These are phyloP conservation scores for Microplitis manilae DNA, from an alignment of 2,888 invertebrate species.

Conservation along the genomic window DNA sequence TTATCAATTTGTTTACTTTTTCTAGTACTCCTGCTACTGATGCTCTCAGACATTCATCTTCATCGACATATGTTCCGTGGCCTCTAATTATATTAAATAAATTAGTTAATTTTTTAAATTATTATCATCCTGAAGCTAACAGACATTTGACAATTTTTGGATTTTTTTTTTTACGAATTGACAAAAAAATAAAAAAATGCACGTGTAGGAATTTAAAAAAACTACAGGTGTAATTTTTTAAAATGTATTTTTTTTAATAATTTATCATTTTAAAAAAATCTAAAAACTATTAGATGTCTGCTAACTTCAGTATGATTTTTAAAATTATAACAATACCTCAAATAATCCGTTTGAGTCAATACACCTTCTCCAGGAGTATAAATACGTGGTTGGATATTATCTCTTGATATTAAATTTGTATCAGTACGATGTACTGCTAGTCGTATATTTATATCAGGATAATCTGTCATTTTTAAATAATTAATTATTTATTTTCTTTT, in stretches of 20 bases:
- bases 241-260: not conserved
- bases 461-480: constrained; percentile 49
- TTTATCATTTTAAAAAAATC: not conserved
- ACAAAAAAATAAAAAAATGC: not conserved
- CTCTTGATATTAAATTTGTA: constrained; percentile 68
- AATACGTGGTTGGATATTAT: constrained; percentile 77
- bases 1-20: constrained; percentile 94
- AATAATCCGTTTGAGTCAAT: constrained; percentile 85
- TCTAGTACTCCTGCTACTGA: constrained; percentile 96
- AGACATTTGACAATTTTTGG: no score
- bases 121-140: no score
- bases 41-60: constrained; percentile 86
- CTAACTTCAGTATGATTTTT: not conserved
- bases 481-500: not conserved
- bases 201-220: not conserved
- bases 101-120: no score
- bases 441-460: constrained; percentile 59
- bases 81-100: constrained; percentile 77
- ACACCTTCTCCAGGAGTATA: constrained; percentile 93
- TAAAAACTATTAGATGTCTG: not conserved
- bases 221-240: not conserved
- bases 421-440: constrained; percentile 63
- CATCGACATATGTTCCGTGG: constrained; percentile 93
- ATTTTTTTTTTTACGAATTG: no score
- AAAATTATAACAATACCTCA: constrained; percentile 76